These are phyloP conservation scores for Melanogrammus aeglefinus DNA, from an alignment of 2,797 vertebrate genomes.

Conservation along the genomic window DNA sequence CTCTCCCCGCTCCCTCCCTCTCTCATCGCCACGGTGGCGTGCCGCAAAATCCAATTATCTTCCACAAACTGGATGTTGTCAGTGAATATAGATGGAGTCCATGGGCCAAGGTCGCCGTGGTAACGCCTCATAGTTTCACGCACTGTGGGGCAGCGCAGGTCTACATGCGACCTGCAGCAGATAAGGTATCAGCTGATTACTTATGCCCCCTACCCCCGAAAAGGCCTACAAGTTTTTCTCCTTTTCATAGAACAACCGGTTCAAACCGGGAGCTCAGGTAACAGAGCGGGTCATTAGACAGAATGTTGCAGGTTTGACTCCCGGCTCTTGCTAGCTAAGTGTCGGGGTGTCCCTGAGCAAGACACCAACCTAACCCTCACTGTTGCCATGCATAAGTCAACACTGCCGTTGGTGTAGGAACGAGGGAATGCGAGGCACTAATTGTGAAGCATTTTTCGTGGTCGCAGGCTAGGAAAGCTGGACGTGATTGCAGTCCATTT, in stretches of 20 bases:
- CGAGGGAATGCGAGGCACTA: not conserved
- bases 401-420: not conserved
- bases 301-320: no score
- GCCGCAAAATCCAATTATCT: conserved; percentile 80
- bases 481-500: no score
- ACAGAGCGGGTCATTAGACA: no score
- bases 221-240: not conserved
- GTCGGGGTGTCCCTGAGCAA: no score
- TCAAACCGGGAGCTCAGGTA: not conserved
- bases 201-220: conserved; percentile 39
- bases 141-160: conserved; percentile 45
- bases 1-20: not conserved
- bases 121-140: conserved; percentile 54
- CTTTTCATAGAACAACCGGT: not conserved
- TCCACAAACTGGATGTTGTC: conserved; percentile 70
- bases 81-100: conserved; percentile 72
- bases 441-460: not conserved
- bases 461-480: no score
- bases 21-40: conserved; percentile 57
- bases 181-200: conserved; percentile 64
- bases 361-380: no score
- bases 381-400: no score
- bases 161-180: conserved; percentile 53
- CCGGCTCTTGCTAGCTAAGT: no score
- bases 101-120: conserved; percentile 60